Percentiles rank a stretch among this genome's conserved stretches.
phyloP scores from a whole-genome alignment of 64 coral and sea anemone species.

The Montipora sp. region DNA sequence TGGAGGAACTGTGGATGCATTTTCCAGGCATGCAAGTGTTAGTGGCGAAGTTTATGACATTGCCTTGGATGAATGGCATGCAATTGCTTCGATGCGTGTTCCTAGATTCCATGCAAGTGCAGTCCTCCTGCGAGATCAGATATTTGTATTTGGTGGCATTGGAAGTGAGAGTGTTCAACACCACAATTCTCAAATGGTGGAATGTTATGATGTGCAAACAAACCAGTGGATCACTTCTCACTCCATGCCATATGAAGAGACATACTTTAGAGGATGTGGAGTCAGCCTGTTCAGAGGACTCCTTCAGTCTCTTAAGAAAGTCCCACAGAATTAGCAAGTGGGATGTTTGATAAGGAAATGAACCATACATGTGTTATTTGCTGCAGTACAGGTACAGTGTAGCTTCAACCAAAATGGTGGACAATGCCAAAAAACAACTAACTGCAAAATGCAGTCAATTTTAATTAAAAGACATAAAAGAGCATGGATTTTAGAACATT shows the following conservation, averaged over 20 bases:
- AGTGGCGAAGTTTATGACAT: conserved; percentile 76
- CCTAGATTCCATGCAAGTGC: conserved; percentile 81
- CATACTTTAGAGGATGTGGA: conserved; percentile 71
- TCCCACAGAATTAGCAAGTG: background rate
- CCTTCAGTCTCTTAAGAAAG: conserved; percentile 51
- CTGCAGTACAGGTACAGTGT: too few species aligned
- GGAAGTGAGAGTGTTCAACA: conserved; percentile 63
- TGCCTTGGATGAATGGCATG: conserved; percentile 64
- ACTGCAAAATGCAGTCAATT: too few species aligned
- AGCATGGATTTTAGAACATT: too few species aligned
- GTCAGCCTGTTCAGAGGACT: conserved; percentile 65
- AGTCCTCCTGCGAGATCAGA: conserved; percentile 45
- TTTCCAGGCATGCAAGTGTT: conserved; percentile 48
- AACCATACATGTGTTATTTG: too few species aligned
- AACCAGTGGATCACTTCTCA: conserved; percentile 62
- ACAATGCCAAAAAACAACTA: too few species aligned
- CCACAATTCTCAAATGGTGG: conserved; percentile 62
- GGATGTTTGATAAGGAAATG: too few species aligned
- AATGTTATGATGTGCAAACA: conserved; percentile 63
- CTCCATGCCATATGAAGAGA: conserved; percentile 79
- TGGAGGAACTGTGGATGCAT: conserved; percentile 78
- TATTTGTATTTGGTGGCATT: conserved; percentile 83
- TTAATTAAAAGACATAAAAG: too few species aligned
- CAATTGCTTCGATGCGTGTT: conserved; percentile 63
- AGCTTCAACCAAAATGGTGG: too few species aligned